Conservation (phyloP, 2,888 invertebrate species). For the Anodontia alba region DNA sequence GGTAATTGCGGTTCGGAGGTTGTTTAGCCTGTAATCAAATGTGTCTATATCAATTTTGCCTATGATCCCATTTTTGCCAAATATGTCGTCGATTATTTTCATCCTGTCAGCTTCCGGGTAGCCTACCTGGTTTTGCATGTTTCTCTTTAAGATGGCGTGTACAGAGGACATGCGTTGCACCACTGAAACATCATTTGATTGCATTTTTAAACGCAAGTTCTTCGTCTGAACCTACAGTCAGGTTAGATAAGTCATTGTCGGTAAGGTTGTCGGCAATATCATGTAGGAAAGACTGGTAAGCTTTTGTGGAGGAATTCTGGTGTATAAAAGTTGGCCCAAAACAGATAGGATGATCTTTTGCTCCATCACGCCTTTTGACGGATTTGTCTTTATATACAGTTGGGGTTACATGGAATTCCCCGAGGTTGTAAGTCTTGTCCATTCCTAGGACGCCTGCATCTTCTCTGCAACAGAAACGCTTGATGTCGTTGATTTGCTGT, state of each 20-base stretch:
- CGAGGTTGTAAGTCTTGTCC: slow-evolving; percentile 44
- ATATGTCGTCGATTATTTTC: background rate
- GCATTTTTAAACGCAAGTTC: background rate
- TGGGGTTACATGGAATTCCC: slow-evolving; percentile 37
- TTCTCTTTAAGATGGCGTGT: background rate
- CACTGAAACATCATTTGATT: background rate
- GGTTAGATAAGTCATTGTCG: background rate
- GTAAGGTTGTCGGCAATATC: background rate
- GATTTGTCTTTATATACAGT: slow-evolving; percentile 33
- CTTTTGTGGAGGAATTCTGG: background rate
- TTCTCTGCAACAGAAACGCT: slow-evolving; percentile 33
- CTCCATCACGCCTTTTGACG: background rate
- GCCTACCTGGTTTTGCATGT: background rate
- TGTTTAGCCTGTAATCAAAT: background rate
- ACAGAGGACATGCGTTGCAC: background rate
- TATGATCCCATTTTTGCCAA: background rate
- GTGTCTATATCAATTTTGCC: background rate
- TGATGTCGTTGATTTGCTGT: slow-evolving; percentile 30
- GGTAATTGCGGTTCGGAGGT: background rate
- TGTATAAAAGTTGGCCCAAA: slow-evolving; percentile 13
- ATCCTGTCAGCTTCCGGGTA: background rate
- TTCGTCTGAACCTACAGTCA: background rate
- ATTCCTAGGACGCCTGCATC: slow-evolving; percentile 30
- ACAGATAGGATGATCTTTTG: background rate
- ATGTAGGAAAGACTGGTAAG: background rate